These are phyloP conservation scores for Alsophila aescularia DNA, from an alignment of 2,888 invertebrate genomes.

Conservation along the genomic window DNA sequence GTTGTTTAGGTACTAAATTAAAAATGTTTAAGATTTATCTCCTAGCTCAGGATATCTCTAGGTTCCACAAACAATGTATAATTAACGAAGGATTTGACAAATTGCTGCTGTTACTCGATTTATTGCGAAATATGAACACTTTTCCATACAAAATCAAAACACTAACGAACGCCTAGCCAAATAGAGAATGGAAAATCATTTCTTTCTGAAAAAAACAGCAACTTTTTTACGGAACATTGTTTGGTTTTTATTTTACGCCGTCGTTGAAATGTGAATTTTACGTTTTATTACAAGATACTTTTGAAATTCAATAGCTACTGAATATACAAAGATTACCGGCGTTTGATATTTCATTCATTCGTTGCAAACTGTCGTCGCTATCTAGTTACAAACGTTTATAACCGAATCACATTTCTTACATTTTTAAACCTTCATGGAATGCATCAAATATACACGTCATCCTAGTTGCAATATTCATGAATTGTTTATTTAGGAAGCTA, in stretches of 20 bases:
- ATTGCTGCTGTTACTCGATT: conserved; percentile 26
- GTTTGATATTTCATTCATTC: conserved; percentile 36
- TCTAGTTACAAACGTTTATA: neutral
- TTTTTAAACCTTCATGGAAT: too few relatives aligned
- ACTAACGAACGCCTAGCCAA: conserved; percentile 20
- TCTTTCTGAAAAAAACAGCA: conserved; percentile 6
- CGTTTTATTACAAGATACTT: conserved; percentile 48
- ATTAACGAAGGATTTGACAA: conserved; percentile 27
- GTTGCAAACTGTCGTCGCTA: neutral
- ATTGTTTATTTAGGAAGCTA: too few relatives aligned
- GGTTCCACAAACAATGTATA: conserved; percentile 26
- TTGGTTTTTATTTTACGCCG: conserved; percentile 40
- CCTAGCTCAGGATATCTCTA: conserved; percentile 15
- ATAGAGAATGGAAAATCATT: conserved; percentile 27
- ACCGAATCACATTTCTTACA: neutral
- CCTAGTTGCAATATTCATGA: too few relatives aligned
- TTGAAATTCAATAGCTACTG: conserved; percentile 54
- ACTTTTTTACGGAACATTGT: conserved; percentile 42
- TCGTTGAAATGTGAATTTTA: conserved; percentile 51
- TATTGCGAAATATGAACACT: conserved; percentile 21
- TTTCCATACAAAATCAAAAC: conserved; percentile 14
- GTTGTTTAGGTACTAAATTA: conserved; percentile 25
- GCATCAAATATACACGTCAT: too few relatives aligned
- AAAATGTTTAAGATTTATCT: conserved; percentile 23
- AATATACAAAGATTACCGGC: conserved; percentile 51